Conservation (phyloP, 2,797 vertebrate species). For the Etheostoma nigrum region DNA sequence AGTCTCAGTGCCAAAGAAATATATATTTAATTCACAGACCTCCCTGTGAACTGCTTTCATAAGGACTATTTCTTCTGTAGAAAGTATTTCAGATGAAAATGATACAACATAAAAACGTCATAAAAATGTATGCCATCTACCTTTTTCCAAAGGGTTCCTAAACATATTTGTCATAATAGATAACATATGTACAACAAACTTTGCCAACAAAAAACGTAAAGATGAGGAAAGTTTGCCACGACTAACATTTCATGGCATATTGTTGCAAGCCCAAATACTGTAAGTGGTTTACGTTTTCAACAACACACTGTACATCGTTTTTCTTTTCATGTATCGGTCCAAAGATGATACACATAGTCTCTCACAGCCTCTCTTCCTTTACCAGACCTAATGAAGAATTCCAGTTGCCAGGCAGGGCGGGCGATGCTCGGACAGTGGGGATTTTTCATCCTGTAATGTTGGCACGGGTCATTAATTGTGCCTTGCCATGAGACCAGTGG, state of each 20-base stretch:
- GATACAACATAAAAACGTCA: not conserved
- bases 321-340: not conserved
- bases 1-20: no score
- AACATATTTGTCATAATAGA: not conserved
- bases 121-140: not conserved
- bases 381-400: conserved; percentile 89
- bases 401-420: conserved; percentile 85
- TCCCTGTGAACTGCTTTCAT: no score
- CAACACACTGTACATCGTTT: conserved; percentile 5
- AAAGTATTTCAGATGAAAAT: no score
- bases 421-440: conserved; percentile 85
- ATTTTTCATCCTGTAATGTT: conserved; percentile 93
- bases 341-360: conserved; percentile 38
- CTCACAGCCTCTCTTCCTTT: conserved; percentile 39
- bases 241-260: not conserved
- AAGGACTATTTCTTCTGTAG: no score
- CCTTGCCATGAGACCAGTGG: conserved; percentile 90
- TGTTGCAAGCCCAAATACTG: not conserved
- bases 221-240: not conserved
- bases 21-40: no score
- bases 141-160: no score
- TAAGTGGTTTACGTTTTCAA: conserved; percentile 1
- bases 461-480: conserved; percentile 93
- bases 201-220: not conserved
- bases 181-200: not conserved